Conservation (phyloP, 1,140 invertebrate genomes). For the Diorhabda elongata region DNA sequence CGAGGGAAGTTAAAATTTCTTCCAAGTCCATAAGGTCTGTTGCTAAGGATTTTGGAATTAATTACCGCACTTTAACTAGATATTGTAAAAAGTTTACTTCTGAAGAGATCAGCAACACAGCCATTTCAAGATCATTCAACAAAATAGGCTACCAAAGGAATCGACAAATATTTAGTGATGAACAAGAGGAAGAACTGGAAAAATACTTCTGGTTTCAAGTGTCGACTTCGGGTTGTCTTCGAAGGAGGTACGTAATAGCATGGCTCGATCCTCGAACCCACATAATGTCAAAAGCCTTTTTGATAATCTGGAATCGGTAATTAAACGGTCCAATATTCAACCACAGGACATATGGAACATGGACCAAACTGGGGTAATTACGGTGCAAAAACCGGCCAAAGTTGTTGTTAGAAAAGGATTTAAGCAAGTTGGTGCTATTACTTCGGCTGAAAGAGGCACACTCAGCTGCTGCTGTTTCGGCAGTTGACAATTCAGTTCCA, state of each 20-base stretch:
- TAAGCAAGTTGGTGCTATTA: slow-evolving; percentile 26
- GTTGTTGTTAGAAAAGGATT: too few relatives aligned
- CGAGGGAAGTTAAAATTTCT: too few relatives aligned
- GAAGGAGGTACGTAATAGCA: neutral
- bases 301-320: too few relatives aligned
- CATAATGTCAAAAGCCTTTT: too few relatives aligned
- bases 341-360: neutral
- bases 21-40: neutral
- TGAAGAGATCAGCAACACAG: slow-evolving; percentile 1
- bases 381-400: neutral
- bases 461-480: slow-evolving; percentile 42
- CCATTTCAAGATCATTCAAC: neutral
- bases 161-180: too few relatives aligned
- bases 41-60: too few relatives aligned
- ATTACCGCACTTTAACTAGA: too few relatives aligned
- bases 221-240: neutral
- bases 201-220: neutral
- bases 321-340: too few relatives aligned
- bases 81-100: neutral
- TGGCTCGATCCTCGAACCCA: neutral
- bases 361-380: neutral
- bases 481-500: slow-evolving; percentile 42
- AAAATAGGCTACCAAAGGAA: too few relatives aligned
- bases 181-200: too few relatives aligned
- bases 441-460: slow-evolving; percentile 45